Conservation (phyloP, 2,888 invertebrate genomes). For the Dyspetes luteomarginatus region DNA sequence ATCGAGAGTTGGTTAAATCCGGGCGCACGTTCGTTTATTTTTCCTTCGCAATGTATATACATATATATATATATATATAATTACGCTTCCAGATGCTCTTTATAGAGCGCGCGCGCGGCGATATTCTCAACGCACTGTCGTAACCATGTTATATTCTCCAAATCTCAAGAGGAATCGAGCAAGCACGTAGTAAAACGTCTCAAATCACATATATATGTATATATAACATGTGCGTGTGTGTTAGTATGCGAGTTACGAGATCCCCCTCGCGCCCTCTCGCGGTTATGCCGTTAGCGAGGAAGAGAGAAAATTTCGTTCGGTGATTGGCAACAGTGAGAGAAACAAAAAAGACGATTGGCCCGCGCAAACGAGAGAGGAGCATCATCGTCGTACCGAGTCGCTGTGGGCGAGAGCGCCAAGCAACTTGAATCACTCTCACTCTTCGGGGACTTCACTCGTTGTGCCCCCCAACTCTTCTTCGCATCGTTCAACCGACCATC, state of each 20-base stretch:
- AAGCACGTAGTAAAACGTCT: too few species aligned
- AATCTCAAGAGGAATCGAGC: too few species aligned
- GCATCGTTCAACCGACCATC: conserved; percentile 60
- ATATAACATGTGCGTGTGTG: background rate
- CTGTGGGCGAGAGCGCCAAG: conserved; percentile 65
- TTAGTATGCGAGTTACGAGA: background rate
- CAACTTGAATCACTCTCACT: conserved; percentile 81
- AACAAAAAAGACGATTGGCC: background rate
- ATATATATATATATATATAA: background rate
- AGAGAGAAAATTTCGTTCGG: conserved; percentile 10
- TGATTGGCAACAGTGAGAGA: background rate
- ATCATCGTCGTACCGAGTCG: conserved; percentile 62
- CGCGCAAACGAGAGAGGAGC: conserved; percentile 71
- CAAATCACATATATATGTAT: too few species aligned
- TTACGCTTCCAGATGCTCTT: background rate
- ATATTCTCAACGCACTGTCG: too few species aligned
- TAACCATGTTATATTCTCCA: too few species aligned
- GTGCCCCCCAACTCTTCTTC: conserved; percentile 80
- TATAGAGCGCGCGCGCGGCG: too few species aligned
- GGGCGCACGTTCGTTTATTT: too few species aligned
- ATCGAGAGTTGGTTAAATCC: conserved; percentile 11
- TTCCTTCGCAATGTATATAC: too few species aligned
- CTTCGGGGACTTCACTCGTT: conserved; percentile 62
- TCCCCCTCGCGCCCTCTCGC: background rate
- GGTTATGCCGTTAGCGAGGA: conserved; percentile 12